A percentile compares a stretch with the other conserved stretches of the same genome.
Conservation (phyloP, 2,797 vertebrate species). For the Peromyscus attwateri region DNA sequence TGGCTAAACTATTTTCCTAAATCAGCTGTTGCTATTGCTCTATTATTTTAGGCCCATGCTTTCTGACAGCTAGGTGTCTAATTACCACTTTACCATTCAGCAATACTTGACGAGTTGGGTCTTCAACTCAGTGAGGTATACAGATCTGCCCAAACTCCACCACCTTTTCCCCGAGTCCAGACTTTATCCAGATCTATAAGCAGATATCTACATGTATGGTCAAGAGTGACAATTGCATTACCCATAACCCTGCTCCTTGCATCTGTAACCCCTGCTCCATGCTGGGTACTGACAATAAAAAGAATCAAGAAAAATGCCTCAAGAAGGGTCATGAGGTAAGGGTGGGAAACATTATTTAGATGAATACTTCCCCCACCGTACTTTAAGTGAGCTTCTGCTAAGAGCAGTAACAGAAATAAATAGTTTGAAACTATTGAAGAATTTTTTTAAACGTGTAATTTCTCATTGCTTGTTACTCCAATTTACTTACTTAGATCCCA, state of each 20-base stretch:
- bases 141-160: conserved; percentile 5
- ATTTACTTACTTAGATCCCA: not conserved
- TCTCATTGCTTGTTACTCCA: not conserved
- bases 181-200: conserved; percentile 39
- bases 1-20: conserved; percentile 67
- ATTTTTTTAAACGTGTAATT: not conserved
- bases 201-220: not conserved
- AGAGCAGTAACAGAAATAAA: not conserved
- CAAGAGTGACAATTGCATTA: not conserved
- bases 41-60: conserved; percentile 61
- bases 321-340: not conserved
- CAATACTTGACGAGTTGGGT: conserved; percentile 32
- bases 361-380: not conserved
- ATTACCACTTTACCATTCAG: conserved; percentile 58
- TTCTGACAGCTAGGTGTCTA: conserved; percentile 68
- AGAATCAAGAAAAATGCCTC: not conserved
- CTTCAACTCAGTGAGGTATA: conserved; percentile 16
- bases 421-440: conserved; percentile 27
- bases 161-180: not conserved
- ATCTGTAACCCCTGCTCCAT: not conserved
- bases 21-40: conserved; percentile 61
- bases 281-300: not conserved
- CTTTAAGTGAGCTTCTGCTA: not conserved
- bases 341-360: not conserved
- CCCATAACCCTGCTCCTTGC: not conserved